These are phyloP conservation scores for Cataglyphis rosenhaueri DNA, from an alignment of 2,888 invertebrate species.

Conservation along the genomic window DNA sequence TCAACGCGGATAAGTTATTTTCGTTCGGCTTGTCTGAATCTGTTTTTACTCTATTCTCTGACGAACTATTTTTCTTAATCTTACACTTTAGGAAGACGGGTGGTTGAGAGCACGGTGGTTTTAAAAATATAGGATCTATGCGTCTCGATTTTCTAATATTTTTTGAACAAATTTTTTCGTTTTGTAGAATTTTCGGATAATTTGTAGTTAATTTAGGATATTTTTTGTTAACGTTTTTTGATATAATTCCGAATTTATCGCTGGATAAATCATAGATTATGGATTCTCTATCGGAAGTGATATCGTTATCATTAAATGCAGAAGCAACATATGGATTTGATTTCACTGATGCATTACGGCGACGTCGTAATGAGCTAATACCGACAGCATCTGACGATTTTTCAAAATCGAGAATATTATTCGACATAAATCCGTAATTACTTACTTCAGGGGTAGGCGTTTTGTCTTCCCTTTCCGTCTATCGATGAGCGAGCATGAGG, in stretches of 20 bases:
- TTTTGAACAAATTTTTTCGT: conserved; percentile 57
- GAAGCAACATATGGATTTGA: conserved; percentile 38
- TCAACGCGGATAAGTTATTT: conserved; percentile 37
- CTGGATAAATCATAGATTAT: conserved; percentile 31
- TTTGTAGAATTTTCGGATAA: conserved; percentile 78
- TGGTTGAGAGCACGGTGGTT: conserved; percentile 75
- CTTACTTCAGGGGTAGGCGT: conserved; percentile 83
- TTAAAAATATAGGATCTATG: conserved; percentile 69
- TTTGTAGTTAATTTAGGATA: conserved; percentile 78
- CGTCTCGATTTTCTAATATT: conserved; percentile 63
- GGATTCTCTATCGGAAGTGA: neutral
- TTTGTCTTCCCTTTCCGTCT: conserved; percentile 83
- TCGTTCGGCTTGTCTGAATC: conserved; percentile 33
- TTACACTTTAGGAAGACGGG: conserved; percentile 81
- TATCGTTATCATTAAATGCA: conserved; percentile 24
- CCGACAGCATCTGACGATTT: conserved; percentile 68
- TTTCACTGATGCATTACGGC: conserved; percentile 74
- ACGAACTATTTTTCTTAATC: conserved; percentile 59
- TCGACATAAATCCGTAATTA: conserved; percentile 78
- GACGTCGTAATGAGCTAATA: conserved; percentile 79
- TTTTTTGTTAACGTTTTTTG: conserved; percentile 68
- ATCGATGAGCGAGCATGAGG: conserved; percentile 80
- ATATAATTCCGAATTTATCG: conserved; percentile 28
- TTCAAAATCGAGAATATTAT: conserved; percentile 76
- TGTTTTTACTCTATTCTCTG: conserved; percentile 46